These are phyloP conservation scores for Junonia oenone DNA, from an alignment of 2,888 invertebrate species.

Conservation along the genomic window DNA sequence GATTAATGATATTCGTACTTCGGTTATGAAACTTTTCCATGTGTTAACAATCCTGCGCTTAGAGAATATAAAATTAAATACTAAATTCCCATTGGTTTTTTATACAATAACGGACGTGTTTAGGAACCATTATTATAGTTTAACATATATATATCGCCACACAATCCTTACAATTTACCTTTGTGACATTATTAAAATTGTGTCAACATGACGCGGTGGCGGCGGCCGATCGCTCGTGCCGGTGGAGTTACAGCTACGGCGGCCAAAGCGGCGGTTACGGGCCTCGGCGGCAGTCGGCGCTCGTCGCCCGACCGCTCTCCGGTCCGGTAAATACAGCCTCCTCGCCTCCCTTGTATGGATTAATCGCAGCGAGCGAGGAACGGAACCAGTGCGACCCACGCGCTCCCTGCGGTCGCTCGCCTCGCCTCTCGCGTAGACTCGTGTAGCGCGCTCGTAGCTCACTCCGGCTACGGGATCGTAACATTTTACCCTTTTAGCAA, in stretches of 20 bases:
- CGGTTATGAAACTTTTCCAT: constrained; percentile 26
- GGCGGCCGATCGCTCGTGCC: constrained; percentile 34
- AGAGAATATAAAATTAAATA: constrained; percentile 6
- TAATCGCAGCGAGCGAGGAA: constrained; percentile 63
- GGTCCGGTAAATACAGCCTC: constrained; percentile 75
- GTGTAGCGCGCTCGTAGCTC: constrained; percentile 46
- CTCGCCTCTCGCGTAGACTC: constrained; percentile 30
- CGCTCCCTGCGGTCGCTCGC: constrained; percentile 58
- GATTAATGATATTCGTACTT: constrained; percentile 36
- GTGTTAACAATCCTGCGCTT: constrained; percentile 21
- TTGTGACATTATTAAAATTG: constrained; percentile 67
- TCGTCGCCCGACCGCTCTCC: constrained; percentile 63
- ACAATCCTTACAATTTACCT: constrained; percentile 45
- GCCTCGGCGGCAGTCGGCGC: constrained; percentile 44
- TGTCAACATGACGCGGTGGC: constrained; percentile 67
- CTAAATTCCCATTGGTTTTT: not conserved
- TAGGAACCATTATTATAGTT: not conserved
- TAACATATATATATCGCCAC: constrained; percentile 44
- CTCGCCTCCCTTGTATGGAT: constrained; percentile 72
- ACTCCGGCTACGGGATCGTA: constrained; percentile 40
- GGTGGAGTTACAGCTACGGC: constrained; percentile 37
- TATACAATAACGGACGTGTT: not conserved
- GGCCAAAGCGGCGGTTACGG: constrained; percentile 50
- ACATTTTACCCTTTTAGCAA: constrained; percentile 43
- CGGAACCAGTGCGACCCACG: constrained; percentile 68